Evolutionary conservation across 2,888 invertebrate genomes (phyloP), one percentile per base, ranked within the genome.

Genomic region (Byasa hedistus): DNA sequence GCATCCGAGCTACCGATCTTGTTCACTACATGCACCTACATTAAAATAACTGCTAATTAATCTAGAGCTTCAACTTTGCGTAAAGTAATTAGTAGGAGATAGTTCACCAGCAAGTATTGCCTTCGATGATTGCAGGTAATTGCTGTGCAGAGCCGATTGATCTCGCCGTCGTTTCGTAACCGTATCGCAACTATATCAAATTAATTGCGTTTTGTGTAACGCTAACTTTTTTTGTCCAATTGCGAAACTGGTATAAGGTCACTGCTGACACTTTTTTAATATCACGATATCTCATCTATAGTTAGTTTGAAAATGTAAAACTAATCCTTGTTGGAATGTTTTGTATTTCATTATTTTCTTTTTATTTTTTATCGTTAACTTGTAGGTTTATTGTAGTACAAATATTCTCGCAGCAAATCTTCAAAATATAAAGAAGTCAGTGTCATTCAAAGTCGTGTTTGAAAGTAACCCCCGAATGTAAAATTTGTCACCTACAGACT

Each of bases 151-250:
- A 32, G 32, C 32, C 57, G 55, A 63, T 67, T 66, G 62, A 64
- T 69, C 69, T 69, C 68, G 61, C 62, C 27, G 24, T 5, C 15
- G 61, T 72, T 69, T 65, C 69, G 57, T 66, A 72, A 68, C 58
- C 39, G 57, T 75, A 71, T 74, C 70, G 73, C 70, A 75, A 76
- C 68, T 22, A 72, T 73, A 75, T 72, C 68, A 69, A 74, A 74
- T 75, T 72, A 71, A 75, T 72, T 67, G 63, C 63, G 59, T 66
- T 72, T 75, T 74, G 68, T 73, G 71, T 69, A 70, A 70, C 62
- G 60, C 57, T 54, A 48, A 68, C 52, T 67, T 66, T 69, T 32
- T 73, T 76, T 73, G 75, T 76, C 70, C 62, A 68, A 67, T 66
- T 69, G 71, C 73, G 76, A 78, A 79, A 78, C 74, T 64, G 58